These are phyloP conservation scores for Drosophila bocki DNA, from an alignment of 1,140 invertebrate species.

Conservation along the genomic window DNA sequence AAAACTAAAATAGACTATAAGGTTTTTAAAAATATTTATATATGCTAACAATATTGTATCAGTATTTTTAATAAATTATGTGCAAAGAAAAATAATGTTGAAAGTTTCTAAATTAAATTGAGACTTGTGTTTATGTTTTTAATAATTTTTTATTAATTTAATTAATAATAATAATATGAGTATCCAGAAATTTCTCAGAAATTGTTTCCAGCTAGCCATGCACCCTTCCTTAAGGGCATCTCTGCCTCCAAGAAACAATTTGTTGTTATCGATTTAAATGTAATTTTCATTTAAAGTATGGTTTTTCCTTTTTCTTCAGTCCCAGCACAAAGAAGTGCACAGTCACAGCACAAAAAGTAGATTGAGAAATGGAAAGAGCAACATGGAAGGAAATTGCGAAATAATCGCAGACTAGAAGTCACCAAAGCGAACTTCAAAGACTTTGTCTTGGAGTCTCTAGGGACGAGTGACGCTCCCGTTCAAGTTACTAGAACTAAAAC, in stretches of 20 bases:
- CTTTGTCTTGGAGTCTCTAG: slow-evolving; percentile 16
- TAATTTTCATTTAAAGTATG: slow-evolving; percentile 27
- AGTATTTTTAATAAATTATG: too few relatives aligned
- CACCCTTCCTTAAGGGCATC: background rate
- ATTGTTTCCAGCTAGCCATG: background rate
- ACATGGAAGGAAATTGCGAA: slow-evolving; percentile 43
- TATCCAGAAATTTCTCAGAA: background rate
- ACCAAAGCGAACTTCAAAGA: slow-evolving; percentile 43
- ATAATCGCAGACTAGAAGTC: slow-evolving; percentile 45
- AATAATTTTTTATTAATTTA: background rate
- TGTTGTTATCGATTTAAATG: slow-evolving; percentile 40
- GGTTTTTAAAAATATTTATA: too few relatives aligned
- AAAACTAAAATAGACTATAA: too few relatives aligned
- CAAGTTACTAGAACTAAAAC: slow-evolving; percentile 5
- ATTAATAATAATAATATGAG: background rate
- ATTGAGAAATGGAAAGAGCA: slow-evolving; percentile 24
- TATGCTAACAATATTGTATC: too few relatives aligned
- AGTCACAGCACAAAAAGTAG: slow-evolving; percentile 15
- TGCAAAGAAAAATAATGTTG: too few relatives aligned
- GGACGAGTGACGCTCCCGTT: slow-evolving; percentile 12
- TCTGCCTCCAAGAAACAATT: slow-evolving; percentile 4
- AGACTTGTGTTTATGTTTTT: background rate
- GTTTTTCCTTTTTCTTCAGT: slow-evolving; percentile 5
- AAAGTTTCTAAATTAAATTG: too few relatives aligned
- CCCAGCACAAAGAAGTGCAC: slow-evolving; percentile 34